Percentiles rank a stretch among this genome's conserved stretches.
phyloP scores from a whole-genome alignment of 2,113 vertebrate genomes.

The Aphyosemion australe region DNA sequence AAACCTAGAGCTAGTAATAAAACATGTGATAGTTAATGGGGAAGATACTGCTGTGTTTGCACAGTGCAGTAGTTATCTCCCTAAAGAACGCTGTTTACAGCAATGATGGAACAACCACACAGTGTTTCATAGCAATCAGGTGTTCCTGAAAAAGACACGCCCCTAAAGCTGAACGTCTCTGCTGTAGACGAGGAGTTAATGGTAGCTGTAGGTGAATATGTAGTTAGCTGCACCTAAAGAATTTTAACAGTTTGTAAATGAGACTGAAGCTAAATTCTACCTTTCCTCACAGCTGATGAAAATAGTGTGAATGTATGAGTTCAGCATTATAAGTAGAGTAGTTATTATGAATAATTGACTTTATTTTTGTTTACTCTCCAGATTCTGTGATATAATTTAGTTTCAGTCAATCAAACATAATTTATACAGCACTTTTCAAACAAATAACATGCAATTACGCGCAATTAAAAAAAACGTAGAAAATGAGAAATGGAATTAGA shows the following conservation, averaged over 20 bases:
- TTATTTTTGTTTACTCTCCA: conserved; percentile 8
- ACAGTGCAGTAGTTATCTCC: conserved; percentile 7
- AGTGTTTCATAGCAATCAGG: conserved; percentile 10
- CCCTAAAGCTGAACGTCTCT: not conserved
- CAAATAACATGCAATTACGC: conserved; percentile 3
- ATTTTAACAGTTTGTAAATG: not conserved
- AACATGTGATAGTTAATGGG: conserved; percentile 33
- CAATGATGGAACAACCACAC: conserved; percentile 16
- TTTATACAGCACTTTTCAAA: conserved; percentile 5
- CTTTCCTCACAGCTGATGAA: conserved; percentile 11
- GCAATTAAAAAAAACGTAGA: not conserved
- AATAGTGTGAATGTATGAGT: not conserved
- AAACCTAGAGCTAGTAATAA: conserved; percentile 25
- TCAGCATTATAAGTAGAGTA: not conserved
- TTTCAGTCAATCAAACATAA: conserved; percentile 9
- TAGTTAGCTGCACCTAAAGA: no score
- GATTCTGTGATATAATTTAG: not conserved
- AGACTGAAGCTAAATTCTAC: not conserved
- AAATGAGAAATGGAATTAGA: not conserved
- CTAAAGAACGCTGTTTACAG: conserved; percentile 15
- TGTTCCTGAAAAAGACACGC: conserved; percentile 1
- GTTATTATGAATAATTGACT: not conserved
- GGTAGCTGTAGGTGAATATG: no score
- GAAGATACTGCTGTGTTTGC: conserved; percentile 12
- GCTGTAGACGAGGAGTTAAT: not conserved